Evolutionary conservation across 2,797 vertebrate species (phyloP).

Genomic region (Gymnoscopelus microlampas): DNA sequence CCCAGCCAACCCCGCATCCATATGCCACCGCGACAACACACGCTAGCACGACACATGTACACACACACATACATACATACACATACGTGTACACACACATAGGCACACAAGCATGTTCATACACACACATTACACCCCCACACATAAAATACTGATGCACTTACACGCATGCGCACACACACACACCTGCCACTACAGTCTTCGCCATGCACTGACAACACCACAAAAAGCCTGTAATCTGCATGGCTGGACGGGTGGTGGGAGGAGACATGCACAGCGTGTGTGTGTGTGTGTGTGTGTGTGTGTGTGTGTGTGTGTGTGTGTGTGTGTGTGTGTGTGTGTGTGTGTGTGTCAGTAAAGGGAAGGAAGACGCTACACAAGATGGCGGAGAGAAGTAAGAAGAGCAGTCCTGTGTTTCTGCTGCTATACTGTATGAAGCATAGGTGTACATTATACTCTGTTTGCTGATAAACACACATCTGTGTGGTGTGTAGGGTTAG

Average conservation of each 20-base stretch:
- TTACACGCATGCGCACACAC: constrained; percentile 50
- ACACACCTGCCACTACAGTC: constrained; percentile 66
- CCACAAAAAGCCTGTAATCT: constrained; percentile 83
- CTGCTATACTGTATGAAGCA: constrained; percentile 57
- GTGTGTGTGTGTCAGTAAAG: constrained; percentile 53
- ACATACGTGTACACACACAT: constrained; percentile 1
- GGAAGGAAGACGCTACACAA: constrained; percentile 70
- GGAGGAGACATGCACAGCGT: constrained; percentile 62
- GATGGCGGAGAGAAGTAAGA: constrained; percentile 73
- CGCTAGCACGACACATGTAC: constrained; percentile 59
- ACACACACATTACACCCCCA: constrained; percentile 29
- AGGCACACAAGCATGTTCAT: background rate
- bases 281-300: constrained; percentile 23
- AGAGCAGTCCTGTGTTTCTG: constrained; percentile 53
- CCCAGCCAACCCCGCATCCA: constrained; percentile 82
- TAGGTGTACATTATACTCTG: constrained; percentile 47
- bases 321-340: constrained; percentile 20
- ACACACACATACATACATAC: constrained; percentile 37
- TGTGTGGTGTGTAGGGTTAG: constrained; percentile 41
- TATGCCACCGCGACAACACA: constrained; percentile 76
- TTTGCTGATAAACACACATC: constrained; percentile 32
- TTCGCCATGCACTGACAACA: constrained; percentile 76
- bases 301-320: constrained; percentile 12
- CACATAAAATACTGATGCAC: constrained; percentile 38
- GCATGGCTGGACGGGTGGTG: constrained; percentile 69